Evolutionary conservation across 2,888 invertebrate species (phyloP), one percentile per base, ranked within the genome.

Genomic region (Dyspetes luteomarginatus): DNA sequence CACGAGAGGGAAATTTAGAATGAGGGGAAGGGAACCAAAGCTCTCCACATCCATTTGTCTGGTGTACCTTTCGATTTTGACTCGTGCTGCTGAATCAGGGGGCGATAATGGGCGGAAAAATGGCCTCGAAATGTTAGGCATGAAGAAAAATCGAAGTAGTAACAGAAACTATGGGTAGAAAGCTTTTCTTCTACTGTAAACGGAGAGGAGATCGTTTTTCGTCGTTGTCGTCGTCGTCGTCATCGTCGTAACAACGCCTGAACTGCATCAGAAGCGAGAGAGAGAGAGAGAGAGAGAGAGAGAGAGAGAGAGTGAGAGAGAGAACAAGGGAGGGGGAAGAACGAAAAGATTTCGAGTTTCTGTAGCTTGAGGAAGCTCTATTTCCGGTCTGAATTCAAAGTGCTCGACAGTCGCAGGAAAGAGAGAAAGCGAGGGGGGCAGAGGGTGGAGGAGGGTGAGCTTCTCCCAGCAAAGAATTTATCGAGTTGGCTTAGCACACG

Each of bases 291-390:
- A 19, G 15, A 60, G 43, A 62, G n/a, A 19, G 55, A 82, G 22
- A 19, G 24, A 64, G 50, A 64, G 41, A 56, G 5, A 50, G 30
- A 62, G 36, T 9, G 4, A 5, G 5, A 36, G 36, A 36, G 36
- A 12, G 36, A 50, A 67, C 62, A 64, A 28, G 26, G 19, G 12
- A 12, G n/a, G 28, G 45, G 36, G 50, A 22, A 52, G 45, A 3
- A 69, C 65, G 62, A 67, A 72, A 60, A 67, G 50, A 78, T 78
- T 69, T 69, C 50, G 72, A 58, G 55, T 28, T 67, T 52, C 43
- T 36, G n/a, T n/a, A 41, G 72, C 19, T 56, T 64, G 56, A 84
- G 88, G 86, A 89, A 89, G 84, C 87, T 86, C 87, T 87, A 87
- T 88, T 89, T 89, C 89, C 88, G 88, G 86, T 87, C 78, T 74